Evolutionary conservation across 1,140 invertebrate genomes (phyloP).

Genomic region (Neuroterus valhalla): DNA sequence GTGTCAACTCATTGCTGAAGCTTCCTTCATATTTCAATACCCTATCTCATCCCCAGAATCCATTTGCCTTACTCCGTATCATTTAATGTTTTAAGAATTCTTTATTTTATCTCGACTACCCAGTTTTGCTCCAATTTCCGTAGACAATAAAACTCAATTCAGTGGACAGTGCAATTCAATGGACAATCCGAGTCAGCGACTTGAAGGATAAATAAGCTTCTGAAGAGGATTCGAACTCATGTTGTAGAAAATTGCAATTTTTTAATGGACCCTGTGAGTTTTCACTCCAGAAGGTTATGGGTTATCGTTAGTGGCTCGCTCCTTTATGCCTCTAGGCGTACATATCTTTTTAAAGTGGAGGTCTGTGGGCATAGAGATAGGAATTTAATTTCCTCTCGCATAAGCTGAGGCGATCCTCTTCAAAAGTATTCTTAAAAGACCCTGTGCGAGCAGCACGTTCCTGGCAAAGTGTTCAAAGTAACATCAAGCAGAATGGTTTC

Average conservation of each 20-base stretch:
- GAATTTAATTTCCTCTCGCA: slow-evolving; percentile 18
- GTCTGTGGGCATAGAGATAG: slow-evolving; percentile 17
- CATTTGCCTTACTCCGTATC: too few species aligned
- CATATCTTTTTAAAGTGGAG: slow-evolving; percentile 5
- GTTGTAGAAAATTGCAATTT: slow-evolving; percentile 3
- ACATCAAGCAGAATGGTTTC: slow-evolving; percentile 55
- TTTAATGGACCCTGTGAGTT: background rate
- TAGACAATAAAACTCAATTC: too few species aligned
- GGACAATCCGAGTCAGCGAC: too few species aligned
- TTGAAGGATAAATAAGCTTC: too few species aligned
- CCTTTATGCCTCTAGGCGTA: background rate
- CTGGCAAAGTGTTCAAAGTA: slow-evolving; percentile 52
- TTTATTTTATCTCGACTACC: too few species aligned
- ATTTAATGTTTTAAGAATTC: too few species aligned
- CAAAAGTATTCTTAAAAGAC: slow-evolving; percentile 54
- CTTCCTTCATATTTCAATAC: background rate
- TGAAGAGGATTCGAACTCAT: background rate
- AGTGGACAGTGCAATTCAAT: too few species aligned
- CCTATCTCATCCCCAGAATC: too few species aligned
- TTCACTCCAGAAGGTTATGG: background rate
- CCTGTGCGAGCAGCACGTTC: slow-evolving; percentile 34
- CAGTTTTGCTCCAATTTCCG: too few species aligned
- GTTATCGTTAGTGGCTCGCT: background rate
- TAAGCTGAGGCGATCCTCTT: slow-evolving; percentile 35
- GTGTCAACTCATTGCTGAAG: slow-evolving; percentile 4